Conservation (phyloP, 1,140 invertebrate genomes). For the Pseudomyrmex dendroicus region DNA sequence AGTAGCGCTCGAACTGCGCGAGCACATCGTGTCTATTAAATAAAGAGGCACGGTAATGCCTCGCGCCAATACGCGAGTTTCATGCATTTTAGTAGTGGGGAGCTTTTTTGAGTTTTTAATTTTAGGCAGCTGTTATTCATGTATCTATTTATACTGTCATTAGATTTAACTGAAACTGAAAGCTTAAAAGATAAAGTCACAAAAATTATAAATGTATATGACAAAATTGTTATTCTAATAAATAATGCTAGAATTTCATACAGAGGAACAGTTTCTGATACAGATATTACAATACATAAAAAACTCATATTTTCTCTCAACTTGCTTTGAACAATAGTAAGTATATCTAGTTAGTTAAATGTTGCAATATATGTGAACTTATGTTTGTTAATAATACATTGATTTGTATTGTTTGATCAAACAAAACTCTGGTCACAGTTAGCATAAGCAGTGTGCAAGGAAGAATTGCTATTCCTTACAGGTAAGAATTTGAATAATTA, state of each 20-base stretch:
- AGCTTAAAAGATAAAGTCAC: constrained; percentile 87
- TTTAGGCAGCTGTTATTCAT: constrained; percentile 87
- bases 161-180: constrained; percentile 92
- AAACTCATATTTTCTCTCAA: constrained; percentile 97
- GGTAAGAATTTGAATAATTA: constrained; percentile 79
- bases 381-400: constrained; percentile 48
- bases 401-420: constrained; percentile 91
- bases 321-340: constrained; percentile 96
- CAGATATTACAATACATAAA: constrained; percentile 93
- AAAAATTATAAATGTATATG: constrained; percentile 89
- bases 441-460: constrained; percentile 98
- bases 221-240: constrained; percentile 94
- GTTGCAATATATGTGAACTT: constrained; percentile 16
- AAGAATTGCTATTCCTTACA: constrained; percentile 94
- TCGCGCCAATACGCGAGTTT: too few species aligned
- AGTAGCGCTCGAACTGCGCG: too few species aligned
- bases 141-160: constrained; percentile 90
- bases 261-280: constrained; percentile 91
- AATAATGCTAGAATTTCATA: constrained; percentile 97
- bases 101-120: too few species aligned
- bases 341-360: constrained; percentile 4
- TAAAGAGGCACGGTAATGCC: too few species aligned
- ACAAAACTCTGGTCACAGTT: constrained; percentile 91
- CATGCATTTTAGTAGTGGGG: too few species aligned
- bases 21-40: too few species aligned